These are phyloP conservation scores for Drosophila colorata DNA, from an alignment of 2,888 invertebrate species.

Conservation along the genomic window DNA sequence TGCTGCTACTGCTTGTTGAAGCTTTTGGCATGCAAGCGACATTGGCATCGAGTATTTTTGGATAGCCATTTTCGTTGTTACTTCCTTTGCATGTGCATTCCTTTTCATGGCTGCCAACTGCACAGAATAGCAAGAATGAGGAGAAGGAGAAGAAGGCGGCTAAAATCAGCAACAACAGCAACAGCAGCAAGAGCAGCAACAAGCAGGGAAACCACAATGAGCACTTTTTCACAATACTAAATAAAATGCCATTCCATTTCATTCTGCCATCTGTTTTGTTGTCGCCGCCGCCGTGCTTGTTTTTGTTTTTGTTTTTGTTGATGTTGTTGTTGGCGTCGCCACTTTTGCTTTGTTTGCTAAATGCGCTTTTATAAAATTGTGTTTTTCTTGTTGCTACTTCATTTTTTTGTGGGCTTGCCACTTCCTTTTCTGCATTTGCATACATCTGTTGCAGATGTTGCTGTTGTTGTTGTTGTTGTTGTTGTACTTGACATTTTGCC, in stretches of 20 bases:
- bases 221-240: slow-evolving; percentile 46
- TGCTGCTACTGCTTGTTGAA: neutral
- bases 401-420: slow-evolving; percentile 57
- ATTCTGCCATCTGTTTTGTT: slow-evolving; percentile 70
- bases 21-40: slow-evolving; percentile 46
- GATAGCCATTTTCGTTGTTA: slow-evolving; percentile 47
- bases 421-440: slow-evolving; percentile 63
- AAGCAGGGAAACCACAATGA: slow-evolving; percentile 59
- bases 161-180: slow-evolving; percentile 15
- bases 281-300: slow-evolving; percentile 17
- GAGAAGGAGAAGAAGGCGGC: slow-evolving; percentile 2
- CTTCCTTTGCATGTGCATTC: slow-evolving; percentile 69
- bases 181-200: slow-evolving; percentile 22
- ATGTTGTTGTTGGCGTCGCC: slow-evolving; percentile 35
- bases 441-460: slow-evolving; percentile 38
- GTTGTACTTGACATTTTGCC: slow-evolving; percentile 44
- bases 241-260: slow-evolving; percentile 70
- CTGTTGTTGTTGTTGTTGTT: slow-evolving; percentile 8
- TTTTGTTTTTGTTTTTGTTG: slow-evolving; percentile 48
- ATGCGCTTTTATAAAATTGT: slow-evolving; percentile 73
- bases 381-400: slow-evolving; percentile 35
- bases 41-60: slow-evolving; percentile 28
- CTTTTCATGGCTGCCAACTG: slow-evolving; percentile 54
- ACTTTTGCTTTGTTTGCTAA: slow-evolving; percentile 75
- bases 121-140: neutral